Conservation (phyloP, 1,140 invertebrate genomes). For the Anthonomus grandis region DNA sequence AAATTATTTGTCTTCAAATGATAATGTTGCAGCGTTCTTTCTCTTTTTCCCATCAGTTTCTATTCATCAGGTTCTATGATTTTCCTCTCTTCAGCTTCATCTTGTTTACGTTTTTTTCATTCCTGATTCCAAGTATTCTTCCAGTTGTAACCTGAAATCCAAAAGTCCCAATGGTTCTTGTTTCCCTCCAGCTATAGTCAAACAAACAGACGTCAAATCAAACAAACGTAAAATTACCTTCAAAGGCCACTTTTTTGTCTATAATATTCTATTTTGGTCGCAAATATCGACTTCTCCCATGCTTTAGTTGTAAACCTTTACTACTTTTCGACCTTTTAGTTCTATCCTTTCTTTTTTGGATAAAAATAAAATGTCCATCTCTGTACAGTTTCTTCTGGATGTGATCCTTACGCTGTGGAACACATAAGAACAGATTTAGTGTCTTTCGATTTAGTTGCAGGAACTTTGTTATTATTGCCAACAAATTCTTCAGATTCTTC, state of each 20-base stretch:
- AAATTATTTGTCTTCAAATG: no score
- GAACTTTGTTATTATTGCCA: no score
- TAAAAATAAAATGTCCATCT: no score
- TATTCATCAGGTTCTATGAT: not conserved
- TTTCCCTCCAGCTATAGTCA: not conserved
- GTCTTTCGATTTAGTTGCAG: no score
- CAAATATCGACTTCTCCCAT: not conserved
- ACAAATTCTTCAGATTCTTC: not conserved
- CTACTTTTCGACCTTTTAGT: not conserved
- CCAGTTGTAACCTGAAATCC: not conserved
- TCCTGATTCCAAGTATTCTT: not conserved
- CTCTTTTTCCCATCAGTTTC: not conserved
- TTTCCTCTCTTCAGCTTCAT: not conserved
- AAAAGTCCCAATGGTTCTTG: not conserved
- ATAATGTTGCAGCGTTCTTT: no score
- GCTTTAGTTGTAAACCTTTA: no score
- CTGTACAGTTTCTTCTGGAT: not conserved
- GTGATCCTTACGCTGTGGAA: no score
- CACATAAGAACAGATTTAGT: not conserved
- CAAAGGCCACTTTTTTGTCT: not conserved
- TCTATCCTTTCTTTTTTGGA: not conserved
- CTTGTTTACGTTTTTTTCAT: not conserved
- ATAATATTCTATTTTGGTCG: no score
- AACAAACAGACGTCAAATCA: no score
- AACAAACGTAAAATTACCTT: not conserved